Evolutionary conservation across 2,888 invertebrate species (phyloP).

Genomic region (Ectemnius continuus): DNA sequence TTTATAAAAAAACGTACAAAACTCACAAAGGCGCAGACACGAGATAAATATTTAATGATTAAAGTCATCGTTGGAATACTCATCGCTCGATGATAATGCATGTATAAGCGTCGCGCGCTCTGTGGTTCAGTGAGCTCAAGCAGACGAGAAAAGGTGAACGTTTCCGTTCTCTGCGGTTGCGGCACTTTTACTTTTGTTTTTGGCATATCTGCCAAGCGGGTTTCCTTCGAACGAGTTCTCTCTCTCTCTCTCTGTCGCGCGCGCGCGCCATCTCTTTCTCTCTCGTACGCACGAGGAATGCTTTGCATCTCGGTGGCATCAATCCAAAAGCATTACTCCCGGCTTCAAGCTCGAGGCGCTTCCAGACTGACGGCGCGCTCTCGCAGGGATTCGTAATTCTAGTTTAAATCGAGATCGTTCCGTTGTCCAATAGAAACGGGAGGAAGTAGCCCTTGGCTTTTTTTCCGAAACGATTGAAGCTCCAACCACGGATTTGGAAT

Average conservation of each 20-base stretch:
- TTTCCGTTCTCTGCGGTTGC: conserved; percentile 26
- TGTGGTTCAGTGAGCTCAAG: background rate
- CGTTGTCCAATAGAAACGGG: background rate
- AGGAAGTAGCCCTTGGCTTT: too few species aligned
- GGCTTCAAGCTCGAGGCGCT: conserved; percentile 32
- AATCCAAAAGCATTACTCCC: too few species aligned
- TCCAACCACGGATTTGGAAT: too few species aligned
- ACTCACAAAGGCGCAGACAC: too few species aligned
- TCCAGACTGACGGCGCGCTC: conserved; percentile 40
- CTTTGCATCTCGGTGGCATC: conserved; percentile 6
- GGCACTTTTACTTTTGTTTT: conserved; percentile 41
- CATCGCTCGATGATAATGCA: too few species aligned
- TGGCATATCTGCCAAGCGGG: conserved; percentile 31
- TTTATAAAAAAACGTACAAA: too few species aligned
- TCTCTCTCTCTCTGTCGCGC: conserved; percentile 19
- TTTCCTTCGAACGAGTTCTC: conserved; percentile 29
- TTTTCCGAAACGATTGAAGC: too few species aligned
- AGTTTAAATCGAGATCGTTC: conserved; percentile 28
- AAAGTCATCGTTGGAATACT: too few species aligned
- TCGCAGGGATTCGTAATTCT: conserved; percentile 20
- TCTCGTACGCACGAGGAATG: conserved; percentile 7
- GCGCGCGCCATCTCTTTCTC: background rate
- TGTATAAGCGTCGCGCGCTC: too few species aligned
- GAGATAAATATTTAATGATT: too few species aligned
- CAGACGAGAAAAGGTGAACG: conserved; percentile 4